phyloP scores from a whole-genome alignment of 2,113 vertebrate genomes.

The Rhinolophus sinicus region DNA sequence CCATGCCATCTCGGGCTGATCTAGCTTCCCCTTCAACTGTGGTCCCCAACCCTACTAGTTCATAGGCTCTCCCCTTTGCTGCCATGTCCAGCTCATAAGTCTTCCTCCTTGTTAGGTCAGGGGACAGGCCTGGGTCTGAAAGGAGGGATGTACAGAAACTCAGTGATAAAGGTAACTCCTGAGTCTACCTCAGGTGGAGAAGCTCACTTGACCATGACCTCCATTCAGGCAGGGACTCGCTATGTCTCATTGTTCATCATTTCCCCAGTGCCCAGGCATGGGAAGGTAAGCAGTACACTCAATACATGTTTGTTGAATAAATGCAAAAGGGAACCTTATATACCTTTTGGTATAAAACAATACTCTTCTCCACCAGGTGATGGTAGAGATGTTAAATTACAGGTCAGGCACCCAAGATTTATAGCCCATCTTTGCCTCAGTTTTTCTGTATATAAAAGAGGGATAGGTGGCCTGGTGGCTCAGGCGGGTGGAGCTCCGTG shows the following conservation, averaged over 20 bases:
- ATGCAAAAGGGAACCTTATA: not conserved
- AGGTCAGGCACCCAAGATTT: not conserved
- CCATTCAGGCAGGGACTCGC: too few relatives aligned
- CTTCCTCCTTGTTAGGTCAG: not conserved
- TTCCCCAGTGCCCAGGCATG: not conserved
- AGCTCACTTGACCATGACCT: not conserved
- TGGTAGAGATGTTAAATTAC: not conserved
- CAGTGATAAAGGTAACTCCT: not conserved
- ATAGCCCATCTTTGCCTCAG: not conserved
- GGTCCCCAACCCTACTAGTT: not conserved
- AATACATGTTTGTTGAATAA: not conserved
- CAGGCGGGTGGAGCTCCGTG: too few relatives aligned
- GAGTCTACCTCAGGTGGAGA: not conserved
- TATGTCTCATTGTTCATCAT: not conserved
- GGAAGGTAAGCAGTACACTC: not conserved
- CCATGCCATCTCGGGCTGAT: not conserved
- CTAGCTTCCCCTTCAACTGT: not conserved
- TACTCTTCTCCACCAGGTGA: not conserved
- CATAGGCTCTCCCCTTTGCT: not conserved
- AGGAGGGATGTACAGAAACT: not conserved
- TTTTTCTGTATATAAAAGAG: not conserved
- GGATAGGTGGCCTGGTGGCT: too few relatives aligned
- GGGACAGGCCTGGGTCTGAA: not conserved
- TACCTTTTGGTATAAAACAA: not conserved
- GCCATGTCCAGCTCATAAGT: not conserved